Percentiles rank a stretch among this genome's conserved stretches.
Evolutionary conservation across 2,888 invertebrate species (phyloP).

Genomic region (Drosophila mimica): DNA sequence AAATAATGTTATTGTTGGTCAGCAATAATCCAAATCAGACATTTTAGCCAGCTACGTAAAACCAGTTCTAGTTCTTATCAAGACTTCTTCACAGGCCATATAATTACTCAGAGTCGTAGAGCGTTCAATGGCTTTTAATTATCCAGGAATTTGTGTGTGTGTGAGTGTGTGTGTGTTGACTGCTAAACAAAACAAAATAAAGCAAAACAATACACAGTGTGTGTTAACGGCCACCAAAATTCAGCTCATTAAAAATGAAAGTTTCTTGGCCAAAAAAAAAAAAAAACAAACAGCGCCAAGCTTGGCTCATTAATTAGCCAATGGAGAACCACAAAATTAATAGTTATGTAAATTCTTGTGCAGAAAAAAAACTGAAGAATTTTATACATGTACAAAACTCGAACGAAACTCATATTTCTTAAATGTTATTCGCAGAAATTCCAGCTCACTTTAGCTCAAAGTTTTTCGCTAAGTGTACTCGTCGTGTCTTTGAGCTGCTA

Average conservation of each 20-base stretch:
- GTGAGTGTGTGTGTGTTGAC: not conserved
- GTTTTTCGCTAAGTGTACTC: not conserved
- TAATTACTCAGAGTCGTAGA: constrained; percentile 67
- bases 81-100: constrained; percentile 68
- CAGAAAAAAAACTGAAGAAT: not conserved
- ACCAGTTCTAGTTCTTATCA: constrained; percentile 78
- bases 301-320: constrained; percentile 70
- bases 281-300: constrained; percentile 21
- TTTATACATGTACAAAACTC: not conserved
- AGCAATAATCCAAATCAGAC: constrained; percentile 10
- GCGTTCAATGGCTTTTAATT: constrained; percentile 75
- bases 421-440: not conserved
- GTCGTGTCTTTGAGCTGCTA: not conserved
- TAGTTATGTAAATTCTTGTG: constrained; percentile 46
- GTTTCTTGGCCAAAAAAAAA: constrained; percentile 50
- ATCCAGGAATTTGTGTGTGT: constrained; percentile 58
- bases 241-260: constrained; percentile 77
- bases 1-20: constrained; percentile 49
- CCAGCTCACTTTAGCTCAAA: not conserved
- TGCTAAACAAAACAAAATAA: constrained; percentile 29
- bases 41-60: constrained; percentile 32
- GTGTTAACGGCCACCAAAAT: constrained; percentile 48
- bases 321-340: constrained; percentile 1
- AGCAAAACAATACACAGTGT: constrained; percentile 34
- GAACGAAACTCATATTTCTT: not conserved